A percentile compares a stretch with the other conserved stretches of the same genome.
Evolutionary conservation across 2,113 vertebrate species (phyloP).

Genomic region (Rousettus leschenaultii): DNA sequence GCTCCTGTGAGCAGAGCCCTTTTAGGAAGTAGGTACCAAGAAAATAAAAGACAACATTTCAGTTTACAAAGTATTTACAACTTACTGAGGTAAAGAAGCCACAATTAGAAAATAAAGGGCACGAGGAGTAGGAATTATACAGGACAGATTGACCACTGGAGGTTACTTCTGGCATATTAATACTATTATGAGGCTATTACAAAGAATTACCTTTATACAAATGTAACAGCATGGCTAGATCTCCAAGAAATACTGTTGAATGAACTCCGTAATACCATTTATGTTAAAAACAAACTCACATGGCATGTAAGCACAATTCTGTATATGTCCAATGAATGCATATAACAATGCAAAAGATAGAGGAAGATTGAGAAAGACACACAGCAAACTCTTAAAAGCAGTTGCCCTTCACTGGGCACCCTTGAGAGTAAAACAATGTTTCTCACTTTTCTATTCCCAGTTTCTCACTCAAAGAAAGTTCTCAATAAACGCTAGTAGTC

Average conservation of each 20-base stretch:
- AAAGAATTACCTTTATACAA: background rate
- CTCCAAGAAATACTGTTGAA: background rate
- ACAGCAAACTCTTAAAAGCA: background rate
- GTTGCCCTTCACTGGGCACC: background rate
- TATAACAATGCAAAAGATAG: background rate
- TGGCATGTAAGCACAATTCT: background rate
- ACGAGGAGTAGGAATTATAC: background rate
- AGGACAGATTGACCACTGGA: background rate
- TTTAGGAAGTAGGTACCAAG: background rate
- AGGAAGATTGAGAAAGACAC: background rate
- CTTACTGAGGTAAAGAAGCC: background rate
- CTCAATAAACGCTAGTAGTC: background rate
- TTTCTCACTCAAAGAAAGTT: background rate
- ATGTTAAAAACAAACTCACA: background rate
- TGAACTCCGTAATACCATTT: background rate
- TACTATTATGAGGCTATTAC: background rate
- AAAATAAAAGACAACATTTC: constrained; percentile 11
- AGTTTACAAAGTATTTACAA: background rate
- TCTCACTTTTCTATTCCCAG: background rate
- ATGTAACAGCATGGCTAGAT: background rate
- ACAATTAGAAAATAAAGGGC: background rate
- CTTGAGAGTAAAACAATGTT: background rate
- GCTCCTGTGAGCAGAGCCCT: background rate
- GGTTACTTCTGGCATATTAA: background rate
- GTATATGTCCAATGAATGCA: background rate